A percentile compares a stretch with the other conserved stretches of the same genome.
Conservation (phyloP, 1,140 invertebrate species). For the Pinna nobilis region DNA sequence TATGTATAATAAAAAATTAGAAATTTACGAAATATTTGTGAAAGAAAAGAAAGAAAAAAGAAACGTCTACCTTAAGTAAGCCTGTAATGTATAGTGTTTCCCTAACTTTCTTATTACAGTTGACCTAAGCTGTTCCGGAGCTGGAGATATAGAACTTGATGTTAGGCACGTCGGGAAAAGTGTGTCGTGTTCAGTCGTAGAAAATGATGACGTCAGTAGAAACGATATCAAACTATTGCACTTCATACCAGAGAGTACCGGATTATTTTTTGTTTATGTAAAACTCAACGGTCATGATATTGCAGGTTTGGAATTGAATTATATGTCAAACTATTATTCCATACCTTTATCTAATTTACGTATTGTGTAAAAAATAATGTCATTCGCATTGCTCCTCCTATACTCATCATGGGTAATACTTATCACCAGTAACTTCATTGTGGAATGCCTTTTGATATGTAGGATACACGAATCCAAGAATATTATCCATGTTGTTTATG, state of each 20-base stretch:
- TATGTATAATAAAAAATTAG: not conserved
- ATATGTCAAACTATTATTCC: too few species aligned
- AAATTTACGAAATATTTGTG: not conserved
- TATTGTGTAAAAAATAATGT: too few species aligned
- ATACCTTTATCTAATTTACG: too few species aligned
- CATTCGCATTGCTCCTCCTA: too few species aligned
- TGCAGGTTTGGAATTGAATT: slow-evolving; percentile 80
- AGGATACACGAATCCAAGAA: too few species aligned
- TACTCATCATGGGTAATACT: too few species aligned
- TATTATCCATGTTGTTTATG: too few species aligned
- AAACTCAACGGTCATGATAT: slow-evolving; percentile 96
- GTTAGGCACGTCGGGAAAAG: slow-evolving; percentile 41
- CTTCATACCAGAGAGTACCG: slow-evolving; percentile 95
- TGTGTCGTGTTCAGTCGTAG: slow-evolving; percentile 36
- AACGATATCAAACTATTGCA: slow-evolving; percentile 69
- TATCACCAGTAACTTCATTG: too few species aligned
- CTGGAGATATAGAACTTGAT: slow-evolving; percentile 81
- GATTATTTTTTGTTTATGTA: slow-evolving; percentile 89
- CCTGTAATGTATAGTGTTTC: too few species aligned
- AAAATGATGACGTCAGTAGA: slow-evolving; percentile 26
- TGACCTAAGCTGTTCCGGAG: slow-evolving; percentile 80
- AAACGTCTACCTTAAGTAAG: too few species aligned
- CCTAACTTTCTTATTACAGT: slow-evolving; percentile 61
- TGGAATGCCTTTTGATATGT: too few species aligned
- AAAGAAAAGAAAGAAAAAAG: not conserved